Evolutionary conservation across 2,797 vertebrate species (phyloP).

Genomic region (Adrianichthys oophorus): DNA sequence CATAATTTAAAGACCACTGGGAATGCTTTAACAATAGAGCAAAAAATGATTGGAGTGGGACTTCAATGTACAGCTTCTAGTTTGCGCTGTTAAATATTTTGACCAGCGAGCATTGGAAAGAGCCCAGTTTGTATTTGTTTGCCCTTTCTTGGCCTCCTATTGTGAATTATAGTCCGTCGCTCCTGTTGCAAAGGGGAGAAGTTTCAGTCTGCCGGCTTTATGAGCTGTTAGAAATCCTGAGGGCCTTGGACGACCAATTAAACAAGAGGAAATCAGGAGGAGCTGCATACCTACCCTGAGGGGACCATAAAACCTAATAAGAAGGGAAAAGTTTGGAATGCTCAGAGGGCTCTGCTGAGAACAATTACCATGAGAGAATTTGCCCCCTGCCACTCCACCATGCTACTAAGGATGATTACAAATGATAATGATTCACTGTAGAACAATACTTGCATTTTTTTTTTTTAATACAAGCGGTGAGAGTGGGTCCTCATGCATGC

Average conservation of each 20-base stretch:
- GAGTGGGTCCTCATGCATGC: constrained; percentile 32
- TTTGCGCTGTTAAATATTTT: too few relatives aligned
- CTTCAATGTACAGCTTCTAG: too few relatives aligned
- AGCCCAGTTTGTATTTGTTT: background rate
- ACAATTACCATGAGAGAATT: constrained; percentile 52
- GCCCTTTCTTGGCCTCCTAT: constrained; percentile 2
- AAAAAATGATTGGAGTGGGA: too few relatives aligned
- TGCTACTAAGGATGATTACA: background rate
- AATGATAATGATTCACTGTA: background rate
- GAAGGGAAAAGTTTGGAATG: constrained; percentile 18
- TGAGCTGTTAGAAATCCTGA: constrained; percentile 56
- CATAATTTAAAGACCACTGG: too few relatives aligned
- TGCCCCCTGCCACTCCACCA: background rate
- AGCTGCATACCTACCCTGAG: constrained; percentile 65
- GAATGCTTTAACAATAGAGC: too few relatives aligned
- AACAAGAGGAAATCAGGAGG: constrained; percentile 56
- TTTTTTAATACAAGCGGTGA: constrained; percentile 28
- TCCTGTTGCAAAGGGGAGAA: constrained; percentile 23
- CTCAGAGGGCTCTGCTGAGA: constrained; percentile 38
- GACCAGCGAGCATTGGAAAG: background rate
- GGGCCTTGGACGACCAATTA: constrained; percentile 66
- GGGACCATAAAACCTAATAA: constrained; percentile 60
- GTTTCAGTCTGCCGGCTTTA: constrained; percentile 55
- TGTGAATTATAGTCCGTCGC: constrained; percentile 10
- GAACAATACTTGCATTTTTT: background rate